A percentile compares a stretch with the other conserved stretches of the same genome.
These are phyloP conservation scores for Diachasmimorpha longicaudata DNA, from an alignment of 1,140 invertebrate genomes.

Conservation along the genomic window DNA sequence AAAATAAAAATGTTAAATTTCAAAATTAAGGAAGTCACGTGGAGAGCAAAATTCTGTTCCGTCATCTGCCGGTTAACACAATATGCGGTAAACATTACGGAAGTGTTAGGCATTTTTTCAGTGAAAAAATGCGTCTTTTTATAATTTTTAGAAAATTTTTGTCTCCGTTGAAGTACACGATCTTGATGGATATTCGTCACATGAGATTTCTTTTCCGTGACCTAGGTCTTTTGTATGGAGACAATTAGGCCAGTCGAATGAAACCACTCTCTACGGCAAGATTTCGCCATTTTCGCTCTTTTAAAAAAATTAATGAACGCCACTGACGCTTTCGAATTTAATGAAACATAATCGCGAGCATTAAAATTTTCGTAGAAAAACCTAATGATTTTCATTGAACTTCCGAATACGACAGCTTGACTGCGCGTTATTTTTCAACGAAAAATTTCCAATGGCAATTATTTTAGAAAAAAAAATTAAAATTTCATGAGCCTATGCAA, in stretches of 20 bases:
- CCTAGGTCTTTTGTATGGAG: not conserved
- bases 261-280: not conserved
- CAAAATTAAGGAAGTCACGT: conserved; percentile 1
- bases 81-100: too few species aligned
- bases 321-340: not conserved
- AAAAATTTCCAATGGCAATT: too few species aligned
- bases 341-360: not conserved
- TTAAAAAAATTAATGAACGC: not conserved
- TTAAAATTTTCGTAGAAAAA: not conserved
- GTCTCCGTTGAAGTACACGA: not conserved
- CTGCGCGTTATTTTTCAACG: too few species aligned
- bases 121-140: too few species aligned
- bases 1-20: not conserved
- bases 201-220: not conserved
- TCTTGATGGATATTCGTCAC: not conserved
- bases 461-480: too few species aligned
- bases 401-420: too few species aligned
- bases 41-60: too few species aligned
- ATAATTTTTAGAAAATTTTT: too few species aligned
- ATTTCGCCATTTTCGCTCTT: not conserved
- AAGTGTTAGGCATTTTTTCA: too few species aligned
- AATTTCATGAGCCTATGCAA: too few species aligned
- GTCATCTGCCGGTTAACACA: too few species aligned
- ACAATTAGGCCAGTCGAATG: not conserved
- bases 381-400: too few species aligned